A percentile compares a stretch with the other conserved stretches of the same genome.
Conservation (phyloP, 1,140 invertebrate genomes). For the Phymorhynchus buccinoides region DNA sequence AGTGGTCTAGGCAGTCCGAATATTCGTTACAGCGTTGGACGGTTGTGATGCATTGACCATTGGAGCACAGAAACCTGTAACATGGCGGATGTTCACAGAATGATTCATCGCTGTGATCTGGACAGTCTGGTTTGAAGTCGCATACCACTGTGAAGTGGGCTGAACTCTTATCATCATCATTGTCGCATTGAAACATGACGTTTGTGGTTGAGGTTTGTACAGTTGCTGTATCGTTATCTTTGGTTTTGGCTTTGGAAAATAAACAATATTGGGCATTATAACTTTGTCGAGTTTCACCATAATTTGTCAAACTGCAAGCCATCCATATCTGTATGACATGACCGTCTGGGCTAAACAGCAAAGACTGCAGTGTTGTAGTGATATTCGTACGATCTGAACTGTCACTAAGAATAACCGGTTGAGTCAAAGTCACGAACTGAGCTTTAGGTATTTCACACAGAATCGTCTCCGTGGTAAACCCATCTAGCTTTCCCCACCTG, state of each 20-base stretch:
- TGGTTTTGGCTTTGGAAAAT: background rate
- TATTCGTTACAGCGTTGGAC: background rate
- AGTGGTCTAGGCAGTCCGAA: background rate
- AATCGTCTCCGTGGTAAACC: background rate
- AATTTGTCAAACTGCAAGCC: background rate
- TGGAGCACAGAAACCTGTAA: background rate
- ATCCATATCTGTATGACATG: background rate
- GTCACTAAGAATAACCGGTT: no score
- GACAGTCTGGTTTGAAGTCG: conserved; percentile 2
- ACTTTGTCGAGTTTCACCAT: background rate
- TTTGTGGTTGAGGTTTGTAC: no score
- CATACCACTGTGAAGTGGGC: conserved; percentile 18
- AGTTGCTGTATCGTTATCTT: background rate
- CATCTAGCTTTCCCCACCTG: background rate
- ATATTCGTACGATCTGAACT: background rate
- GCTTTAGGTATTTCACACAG: background rate
- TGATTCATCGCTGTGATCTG: background rate
- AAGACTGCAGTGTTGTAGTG: background rate
- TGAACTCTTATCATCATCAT: background rate
- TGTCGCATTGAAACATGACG: background rate
- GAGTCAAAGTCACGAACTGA: background rate
- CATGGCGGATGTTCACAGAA: background rate
- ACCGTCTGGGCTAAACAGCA: background rate
- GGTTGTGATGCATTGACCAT: background rate
- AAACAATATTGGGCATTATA: background rate